Evolutionary conservation across 2,797 vertebrate genomes (phyloP), one percentile per base, ranked within the genome.

Genomic region (Microctenopoma stevenorrisi): DNA sequence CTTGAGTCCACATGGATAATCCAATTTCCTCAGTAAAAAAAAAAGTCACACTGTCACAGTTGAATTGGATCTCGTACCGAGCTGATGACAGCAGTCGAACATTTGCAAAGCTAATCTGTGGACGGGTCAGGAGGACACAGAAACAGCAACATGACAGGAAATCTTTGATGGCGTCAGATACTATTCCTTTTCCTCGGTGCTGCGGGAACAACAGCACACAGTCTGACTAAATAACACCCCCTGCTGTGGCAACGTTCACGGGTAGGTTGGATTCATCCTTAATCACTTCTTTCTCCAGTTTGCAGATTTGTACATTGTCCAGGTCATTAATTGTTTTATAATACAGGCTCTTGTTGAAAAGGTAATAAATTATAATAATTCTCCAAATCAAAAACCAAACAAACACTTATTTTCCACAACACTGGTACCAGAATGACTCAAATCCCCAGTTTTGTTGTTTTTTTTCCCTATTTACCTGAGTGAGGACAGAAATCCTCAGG

Each of bases 21-120:
- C 55, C 57, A 35, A 42, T 67, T 53, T 66, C 25, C 22, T 28
- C 49, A 25, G 4, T 58, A 59, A 60, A 3, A 30, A 53, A 60
- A 12, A 8, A 5, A 26, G 61, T 35, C 63, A 70, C 54, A 33
- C 61, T 13, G 40, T 43, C 57, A 54, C 64, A 55, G 64, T 22
- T 57, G 70, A 74, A 64, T 47, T 60, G 43, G 11, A 50, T 48
- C 72, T 61, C 43, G 56, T 62, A 54, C 50, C 9, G 51, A 69
- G 70, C 54, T 8, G 35, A 65, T 68, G 80, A 74, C 74, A 72
- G 55, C 40, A 46, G 74, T 43, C 61, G 55, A 72, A 81, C 48
- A 64, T 74, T 52, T 54, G 54, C 7, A 48, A 16, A 67, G 46
- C 16, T 22, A 22, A 42, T 57, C 42, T 42, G 60, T 35, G 15